These are phyloP conservation scores for Dendrolimus houi DNA, from an alignment of 2,888 invertebrate genomes.

Conservation along the genomic window DNA sequence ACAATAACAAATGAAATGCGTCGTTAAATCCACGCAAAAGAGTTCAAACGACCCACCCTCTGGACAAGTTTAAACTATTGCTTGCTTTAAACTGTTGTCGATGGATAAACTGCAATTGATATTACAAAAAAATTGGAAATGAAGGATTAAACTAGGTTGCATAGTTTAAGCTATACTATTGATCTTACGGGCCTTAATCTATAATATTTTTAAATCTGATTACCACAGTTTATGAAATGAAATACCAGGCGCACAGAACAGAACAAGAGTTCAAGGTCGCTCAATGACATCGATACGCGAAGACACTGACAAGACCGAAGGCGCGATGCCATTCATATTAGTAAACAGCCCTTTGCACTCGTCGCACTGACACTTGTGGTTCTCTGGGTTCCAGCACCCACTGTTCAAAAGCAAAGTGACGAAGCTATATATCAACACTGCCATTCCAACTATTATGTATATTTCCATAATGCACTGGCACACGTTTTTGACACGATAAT, in stretches of 20 bases:
- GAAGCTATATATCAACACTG: slow-evolving; percentile 53
- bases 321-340: slow-evolving; percentile 21
- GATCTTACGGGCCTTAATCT: too few species aligned
- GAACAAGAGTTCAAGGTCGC: slow-evolving; percentile 20
- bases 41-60: too few species aligned
- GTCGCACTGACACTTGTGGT: slow-evolving; percentile 54
- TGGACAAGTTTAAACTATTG: too few species aligned
- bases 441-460: slow-evolving; percentile 58
- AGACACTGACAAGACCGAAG: slow-evolving; percentile 43
- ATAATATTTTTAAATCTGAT: too few species aligned
- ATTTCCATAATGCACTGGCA: slow-evolving; percentile 49
- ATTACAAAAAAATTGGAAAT: too few species aligned
- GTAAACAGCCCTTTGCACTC: slow-evolving; percentile 50
- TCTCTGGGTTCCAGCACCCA: slow-evolving; percentile 47
- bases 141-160: too few species aligned
- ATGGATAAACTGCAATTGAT: too few species aligned
- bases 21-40: too few species aligned
- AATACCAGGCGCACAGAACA: background rate
- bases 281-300: slow-evolving; percentile 41
- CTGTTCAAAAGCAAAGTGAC: slow-evolving; percentile 44
- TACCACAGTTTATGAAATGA: too few species aligned
- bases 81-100: too few species aligned
- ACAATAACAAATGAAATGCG: too few species aligned
- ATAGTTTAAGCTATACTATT: too few species aligned
- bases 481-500: slow-evolving; percentile 20